These are phyloP conservation scores for Chaenodraco wilsoni DNA, from an alignment of 2,797 vertebrate species.

Conservation along the genomic window DNA sequence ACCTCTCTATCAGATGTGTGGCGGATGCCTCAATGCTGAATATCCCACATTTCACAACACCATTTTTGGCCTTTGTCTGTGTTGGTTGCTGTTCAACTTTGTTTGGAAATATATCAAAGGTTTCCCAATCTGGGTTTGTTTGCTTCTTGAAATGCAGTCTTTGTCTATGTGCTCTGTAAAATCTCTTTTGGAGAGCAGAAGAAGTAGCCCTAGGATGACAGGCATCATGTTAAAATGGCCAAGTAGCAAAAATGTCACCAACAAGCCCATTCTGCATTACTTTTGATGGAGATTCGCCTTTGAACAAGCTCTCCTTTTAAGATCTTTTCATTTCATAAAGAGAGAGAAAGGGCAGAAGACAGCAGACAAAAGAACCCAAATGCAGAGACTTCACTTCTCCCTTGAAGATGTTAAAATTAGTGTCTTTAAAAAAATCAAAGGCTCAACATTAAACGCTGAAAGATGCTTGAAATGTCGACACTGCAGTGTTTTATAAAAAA, in stretches of 20 bases:
- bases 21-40: conserved; percentile 50
- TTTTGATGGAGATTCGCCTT: conserved; percentile 75
- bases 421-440: conserved; percentile 84
- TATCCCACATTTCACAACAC: conserved; percentile 61
- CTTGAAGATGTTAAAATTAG: conserved; percentile 87
- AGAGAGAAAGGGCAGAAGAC: conserved; percentile 77
- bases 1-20: conserved; percentile 59
- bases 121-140: conserved; percentile 77
- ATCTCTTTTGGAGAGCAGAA: conserved; percentile 54
- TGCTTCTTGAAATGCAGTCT: conserved; percentile 73
- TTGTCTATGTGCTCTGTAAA: conserved; percentile 72
- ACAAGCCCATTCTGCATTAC: conserved; percentile 74
- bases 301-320: conserved; percentile 78
- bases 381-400: conserved; percentile 77
- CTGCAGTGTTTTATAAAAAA: conserved; percentile 81
- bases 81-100: conserved; percentile 65
- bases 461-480: conserved; percentile 85
- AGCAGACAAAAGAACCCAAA: conserved; percentile 83
- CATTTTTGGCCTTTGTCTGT: conserved; percentile 46
- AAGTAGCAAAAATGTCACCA: conserved; percentile 76
- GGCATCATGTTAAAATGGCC: conserved; percentile 75
- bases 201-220: conserved; percentile 71
- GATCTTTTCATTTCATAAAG: conserved; percentile 72
- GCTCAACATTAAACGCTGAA: conserved; percentile 79
- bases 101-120: conserved; percentile 76